A percentile compares a stretch with the other conserved stretches of the same genome.
Conservation (phyloP, 2,797 vertebrate genomes). For the Cuculus canorus region DNA sequence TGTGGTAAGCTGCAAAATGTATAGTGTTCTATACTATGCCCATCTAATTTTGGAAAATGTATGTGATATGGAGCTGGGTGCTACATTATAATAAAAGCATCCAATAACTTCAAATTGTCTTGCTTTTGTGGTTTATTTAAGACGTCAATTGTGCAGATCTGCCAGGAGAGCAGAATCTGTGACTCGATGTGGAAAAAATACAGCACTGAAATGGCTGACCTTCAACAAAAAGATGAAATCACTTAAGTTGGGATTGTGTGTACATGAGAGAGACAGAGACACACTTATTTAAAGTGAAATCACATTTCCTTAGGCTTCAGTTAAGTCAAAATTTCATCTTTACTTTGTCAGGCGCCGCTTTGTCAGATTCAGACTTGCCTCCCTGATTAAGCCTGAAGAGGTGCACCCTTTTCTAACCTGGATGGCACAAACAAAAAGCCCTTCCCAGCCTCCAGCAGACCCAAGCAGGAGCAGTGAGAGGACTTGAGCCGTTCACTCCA, state of each 20-base stretch:
- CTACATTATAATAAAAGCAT: constrained; percentile 73
- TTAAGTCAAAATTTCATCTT: constrained; percentile 4
- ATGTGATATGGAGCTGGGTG: constrained; percentile 70
- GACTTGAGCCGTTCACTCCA: not conserved
- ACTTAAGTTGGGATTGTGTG: not conserved
- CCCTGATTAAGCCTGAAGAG: not conserved
- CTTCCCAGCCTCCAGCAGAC: not conserved
- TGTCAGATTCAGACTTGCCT: not conserved
- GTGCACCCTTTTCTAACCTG: not conserved
- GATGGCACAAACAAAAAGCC: not conserved
- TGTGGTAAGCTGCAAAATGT: constrained; percentile 51
- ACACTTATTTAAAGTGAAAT: constrained; percentile 16
- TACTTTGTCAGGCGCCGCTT: not conserved
- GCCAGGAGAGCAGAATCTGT: constrained; percentile 22
- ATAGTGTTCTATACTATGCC: constrained; percentile 56
- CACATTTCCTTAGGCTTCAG: not conserved
- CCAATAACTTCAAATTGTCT: constrained; percentile 42
- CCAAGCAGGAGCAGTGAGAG: not conserved
- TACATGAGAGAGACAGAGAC: fast-evolving
- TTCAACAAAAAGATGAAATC: constrained; percentile 46
- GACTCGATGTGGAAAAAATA: not conserved
- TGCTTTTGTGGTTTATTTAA: constrained; percentile 49
- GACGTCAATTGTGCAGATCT: not conserved
- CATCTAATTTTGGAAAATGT: constrained; percentile 67
- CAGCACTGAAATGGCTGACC: not conserved